Evolutionary conservation across 2,888 invertebrate species (phyloP).

Genomic region (Chymomyza amoena): DNA sequence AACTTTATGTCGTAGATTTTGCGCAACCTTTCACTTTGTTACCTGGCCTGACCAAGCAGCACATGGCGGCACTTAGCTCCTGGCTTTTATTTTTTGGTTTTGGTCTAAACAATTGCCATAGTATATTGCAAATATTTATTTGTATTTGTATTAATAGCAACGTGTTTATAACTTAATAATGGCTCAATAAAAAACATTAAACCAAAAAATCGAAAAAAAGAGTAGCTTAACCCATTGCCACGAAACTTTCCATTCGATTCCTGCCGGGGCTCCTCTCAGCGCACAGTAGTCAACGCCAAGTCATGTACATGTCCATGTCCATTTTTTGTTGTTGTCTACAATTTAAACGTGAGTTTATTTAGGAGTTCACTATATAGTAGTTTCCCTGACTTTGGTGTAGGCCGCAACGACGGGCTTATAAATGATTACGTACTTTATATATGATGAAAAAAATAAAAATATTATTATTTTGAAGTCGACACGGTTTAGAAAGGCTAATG

Average conservation of each 20-base stretch:
- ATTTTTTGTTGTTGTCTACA: slow-evolving; percentile 43
- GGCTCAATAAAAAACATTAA: slow-evolving; percentile 67
- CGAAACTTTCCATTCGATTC: slow-evolving; percentile 57
- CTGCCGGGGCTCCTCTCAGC: slow-evolving; percentile 43
- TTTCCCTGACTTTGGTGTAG: background rate
- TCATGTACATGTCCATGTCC: background rate
- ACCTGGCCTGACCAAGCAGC: background rate
- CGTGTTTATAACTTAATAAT: slow-evolving; percentile 73
- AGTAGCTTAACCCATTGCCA: background rate
- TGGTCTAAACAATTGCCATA: slow-evolving; percentile 45
- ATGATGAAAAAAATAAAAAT: background rate
- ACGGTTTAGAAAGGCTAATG: slow-evolving; percentile 67
- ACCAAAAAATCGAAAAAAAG: slow-evolving; percentile 28
- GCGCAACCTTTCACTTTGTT: slow-evolving; percentile 56
- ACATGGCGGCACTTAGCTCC: background rate
- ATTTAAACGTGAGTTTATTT: slow-evolving; percentile 66
- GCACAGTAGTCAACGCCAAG: background rate
- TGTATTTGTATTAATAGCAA: slow-evolving; percentile 69
- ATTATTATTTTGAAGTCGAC: slow-evolving; percentile 12
- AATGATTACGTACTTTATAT: background rate
- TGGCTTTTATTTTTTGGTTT: slow-evolving; percentile 39
- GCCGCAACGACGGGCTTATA: background rate
- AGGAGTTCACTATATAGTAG: slow-evolving; percentile 33
- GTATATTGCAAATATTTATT: slow-evolving; percentile 53
- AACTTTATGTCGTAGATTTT: background rate